phyloP scores from a whole-genome alignment of 2,888 invertebrate species.

The Nemoura dubitans region DNA sequence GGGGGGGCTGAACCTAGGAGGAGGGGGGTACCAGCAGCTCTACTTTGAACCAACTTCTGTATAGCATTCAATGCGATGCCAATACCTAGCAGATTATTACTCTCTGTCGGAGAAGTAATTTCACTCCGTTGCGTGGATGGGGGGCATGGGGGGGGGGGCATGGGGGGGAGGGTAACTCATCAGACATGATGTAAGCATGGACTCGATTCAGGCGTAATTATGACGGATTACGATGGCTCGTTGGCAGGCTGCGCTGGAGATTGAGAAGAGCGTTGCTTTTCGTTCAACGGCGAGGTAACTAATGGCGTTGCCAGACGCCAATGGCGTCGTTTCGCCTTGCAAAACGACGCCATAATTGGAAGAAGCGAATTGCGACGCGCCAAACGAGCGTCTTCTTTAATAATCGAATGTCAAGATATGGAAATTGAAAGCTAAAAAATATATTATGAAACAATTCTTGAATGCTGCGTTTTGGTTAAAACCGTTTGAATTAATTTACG shows the following conservation, averaged over 20 bases:
- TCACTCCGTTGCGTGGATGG: neutral
- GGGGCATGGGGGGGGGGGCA: neutral
- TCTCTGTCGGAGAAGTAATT: neutral
- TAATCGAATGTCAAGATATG: neutral
- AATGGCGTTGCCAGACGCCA: neutral
- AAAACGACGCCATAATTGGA: too few relatives aligned
- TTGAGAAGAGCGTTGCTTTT: neutral
- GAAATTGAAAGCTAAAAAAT: neutral
- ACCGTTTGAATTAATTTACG: neutral
- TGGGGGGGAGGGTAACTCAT: neutral
- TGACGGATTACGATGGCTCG: neutral
- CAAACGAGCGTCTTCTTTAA: neutral
- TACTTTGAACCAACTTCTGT: neutral
- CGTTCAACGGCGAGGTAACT: neutral
- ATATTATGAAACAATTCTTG: neutral
- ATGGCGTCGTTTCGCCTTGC: too few relatives aligned
- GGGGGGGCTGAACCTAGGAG: neutral
- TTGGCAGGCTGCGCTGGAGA: neutral
- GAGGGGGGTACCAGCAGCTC: neutral
- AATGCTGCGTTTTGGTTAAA: neutral
- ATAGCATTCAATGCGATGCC: neutral
- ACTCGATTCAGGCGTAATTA: neutral
- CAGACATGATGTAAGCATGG: neutral
- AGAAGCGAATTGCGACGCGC: neutral
- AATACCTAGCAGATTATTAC: neutral